Evolutionary conservation across 2,888 invertebrate species (phyloP), one percentile per base, ranked within the genome.

Genomic region (Campaea margaritaria): DNA sequence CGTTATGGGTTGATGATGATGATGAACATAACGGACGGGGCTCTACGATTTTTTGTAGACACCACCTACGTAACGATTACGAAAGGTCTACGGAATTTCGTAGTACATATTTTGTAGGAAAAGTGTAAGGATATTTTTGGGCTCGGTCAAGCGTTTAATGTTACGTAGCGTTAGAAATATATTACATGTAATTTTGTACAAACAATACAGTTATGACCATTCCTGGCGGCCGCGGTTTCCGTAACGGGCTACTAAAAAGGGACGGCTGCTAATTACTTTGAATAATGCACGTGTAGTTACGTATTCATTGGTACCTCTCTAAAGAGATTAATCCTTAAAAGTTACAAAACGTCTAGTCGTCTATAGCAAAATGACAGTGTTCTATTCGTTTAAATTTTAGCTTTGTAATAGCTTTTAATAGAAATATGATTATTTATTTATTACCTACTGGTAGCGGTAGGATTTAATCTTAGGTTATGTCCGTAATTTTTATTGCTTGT

Each of bases 241-340:
- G 72, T 76, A 80, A 80, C 75, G 76, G 78, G 63, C 72, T 73
- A 74, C 78, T 76, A 75, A 77, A 81, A 85, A 83, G 82, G 86
- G 82, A 78, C 77, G 72, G 74, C 72, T 48, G 79, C 76, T 87
- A 86, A 88, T 86, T 85, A 81, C 81, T 82, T 78, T 85, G 79
- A 85, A 87, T 84, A 81, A 86, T 81, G 77, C 79, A 77, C 68
- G 70, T 72, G 69, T 77, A 71, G 68, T 73, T 70, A 70, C 63
- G 68, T 76, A 75, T 78, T 76, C 76, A 79, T 79, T 72, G 68
- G 65, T 71, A 75, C 72, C 68, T 77, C 65, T 71, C 62, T 68
- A 72, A 71, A 65, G 70, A 73, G 2, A 21, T 21, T n/a, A n/a
- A n/a, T n/a, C n/a, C n/a, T n/a, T n/a, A n/a, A n/a, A n/a, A n/a